These are phyloP conservation scores for Macquaria australasica DNA, from an alignment of 2,113 vertebrate genomes.

Conservation along the genomic window DNA sequence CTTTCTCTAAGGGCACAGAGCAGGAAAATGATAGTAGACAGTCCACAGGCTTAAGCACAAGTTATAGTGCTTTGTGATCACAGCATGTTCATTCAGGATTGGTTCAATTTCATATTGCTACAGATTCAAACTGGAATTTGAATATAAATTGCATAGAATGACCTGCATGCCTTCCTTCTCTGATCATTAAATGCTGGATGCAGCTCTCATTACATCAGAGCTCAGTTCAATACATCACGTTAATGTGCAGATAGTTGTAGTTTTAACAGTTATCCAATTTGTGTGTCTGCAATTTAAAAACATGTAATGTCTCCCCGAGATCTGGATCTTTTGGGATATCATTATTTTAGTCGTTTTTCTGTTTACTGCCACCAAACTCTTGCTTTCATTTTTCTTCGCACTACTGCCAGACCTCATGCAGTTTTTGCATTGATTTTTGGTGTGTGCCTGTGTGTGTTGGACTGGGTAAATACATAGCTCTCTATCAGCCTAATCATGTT, in stretches of 20 bases:
- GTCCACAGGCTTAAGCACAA: not conserved
- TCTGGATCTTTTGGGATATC: not conserved
- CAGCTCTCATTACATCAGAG: slow-evolving; percentile 20
- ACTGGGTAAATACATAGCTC: slow-evolving; percentile 10
- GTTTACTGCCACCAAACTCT: slow-evolving; percentile 13
- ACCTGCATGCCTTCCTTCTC: not conserved
- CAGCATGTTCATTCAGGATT: not conserved
- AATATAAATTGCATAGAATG: slow-evolving; percentile 12
- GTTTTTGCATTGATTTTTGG: slow-evolving; percentile 38
- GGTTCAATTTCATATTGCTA: slow-evolving; percentile 12
- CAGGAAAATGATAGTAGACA: not conserved
- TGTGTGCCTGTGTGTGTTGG: not conserved
- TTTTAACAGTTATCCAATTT: slow-evolving; percentile 15
- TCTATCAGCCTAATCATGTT: slow-evolving; percentile 24
- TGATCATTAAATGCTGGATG: not conserved
- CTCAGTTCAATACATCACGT: not conserved
- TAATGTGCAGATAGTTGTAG: not conserved
- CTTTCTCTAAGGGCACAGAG: not conserved
- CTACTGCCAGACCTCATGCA: slow-evolving; percentile 32
- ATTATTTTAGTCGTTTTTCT: not conserved
- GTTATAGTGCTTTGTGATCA: slow-evolving; percentile 17
- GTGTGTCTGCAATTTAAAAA: not conserved
- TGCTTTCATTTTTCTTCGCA: slow-evolving; percentile 15
- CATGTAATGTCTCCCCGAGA: not conserved
- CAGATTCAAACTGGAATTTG: not conserved